Conservation (phyloP, 2,888 invertebrate species). For the Drosophila rellima region DNA sequence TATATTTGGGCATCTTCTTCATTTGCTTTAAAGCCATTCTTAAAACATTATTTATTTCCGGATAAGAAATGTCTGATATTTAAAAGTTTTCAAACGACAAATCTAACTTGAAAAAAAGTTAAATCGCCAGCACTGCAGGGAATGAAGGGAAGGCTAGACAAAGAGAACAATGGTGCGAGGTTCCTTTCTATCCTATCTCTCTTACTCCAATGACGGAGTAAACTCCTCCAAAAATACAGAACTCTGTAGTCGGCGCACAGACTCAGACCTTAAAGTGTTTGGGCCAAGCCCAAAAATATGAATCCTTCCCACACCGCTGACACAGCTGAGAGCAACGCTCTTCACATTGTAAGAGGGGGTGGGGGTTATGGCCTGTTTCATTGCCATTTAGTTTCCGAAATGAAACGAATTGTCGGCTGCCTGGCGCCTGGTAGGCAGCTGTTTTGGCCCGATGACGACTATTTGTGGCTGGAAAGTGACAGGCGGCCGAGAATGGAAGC, state of each 20-base stretch:
- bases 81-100: neutral
- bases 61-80: no score
- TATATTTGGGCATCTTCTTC: no score
- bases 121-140: neutral
- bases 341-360: neutral
- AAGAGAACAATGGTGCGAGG: neutral
- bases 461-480: constrained; percentile 61
- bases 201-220: neutral
- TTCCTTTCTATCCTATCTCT: neutral
- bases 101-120: neutral
- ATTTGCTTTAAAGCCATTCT: no score
- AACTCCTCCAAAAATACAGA: neutral
- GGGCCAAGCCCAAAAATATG: constrained; percentile 30
- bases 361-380: constrained; percentile 55
- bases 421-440: constrained; percentile 79
- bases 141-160: constrained; percentile 1
- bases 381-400: constrained; percentile 69
- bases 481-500: constrained; percentile 25
- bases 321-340: constrained; percentile 66
- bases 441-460: constrained; percentile 69
- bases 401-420: constrained; percentile 57
- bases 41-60: no score
- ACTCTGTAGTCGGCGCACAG: constrained; percentile 58
- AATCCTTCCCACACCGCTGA: constrained; percentile 28
- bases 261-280: constrained; percentile 29